Conservation (phyloP, 1,140 invertebrate genomes). For the Polyergus mexicanus region DNA sequence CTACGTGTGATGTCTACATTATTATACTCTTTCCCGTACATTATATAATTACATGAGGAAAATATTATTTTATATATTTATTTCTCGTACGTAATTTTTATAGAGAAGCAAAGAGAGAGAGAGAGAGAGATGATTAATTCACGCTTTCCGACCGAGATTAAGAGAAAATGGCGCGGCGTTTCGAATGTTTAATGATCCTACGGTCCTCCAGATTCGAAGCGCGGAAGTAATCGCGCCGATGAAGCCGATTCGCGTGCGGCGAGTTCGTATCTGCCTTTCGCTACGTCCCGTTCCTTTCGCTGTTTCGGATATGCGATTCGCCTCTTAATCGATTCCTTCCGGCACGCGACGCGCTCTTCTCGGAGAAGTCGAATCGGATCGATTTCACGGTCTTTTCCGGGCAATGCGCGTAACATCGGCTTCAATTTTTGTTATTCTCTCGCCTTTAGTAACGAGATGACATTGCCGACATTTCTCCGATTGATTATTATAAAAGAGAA, state of each 20-base stretch:
- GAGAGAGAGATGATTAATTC: constrained; percentile 35
- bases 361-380: neutral
- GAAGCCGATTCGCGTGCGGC: constrained; percentile 17
- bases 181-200: constrained; percentile 54
- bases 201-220: constrained; percentile 40
- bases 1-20: neutral
- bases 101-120: too few species aligned
- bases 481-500: neutral
- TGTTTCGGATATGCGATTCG: constrained; percentile 38
- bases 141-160: constrained; percentile 31
- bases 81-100: neutral
- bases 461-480: neutral
- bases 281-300: constrained; percentile 42
- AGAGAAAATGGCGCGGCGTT: constrained; percentile 45
- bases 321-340: constrained; percentile 57
- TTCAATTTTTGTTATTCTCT: neutral
- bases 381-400: constrained; percentile 40
- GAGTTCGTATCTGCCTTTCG: constrained; percentile 27
- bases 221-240: constrained; percentile 54
- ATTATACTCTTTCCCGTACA: neutral
- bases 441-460: neutral
- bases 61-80: neutral
- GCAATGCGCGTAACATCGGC: neutral
- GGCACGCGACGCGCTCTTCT: constrained; percentile 32
- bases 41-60: neutral